Evolutionary conservation across 2,888 invertebrate genomes (phyloP), one percentile per base, ranked within the genome.

Genomic region (Thelaira solivaga): DNA sequence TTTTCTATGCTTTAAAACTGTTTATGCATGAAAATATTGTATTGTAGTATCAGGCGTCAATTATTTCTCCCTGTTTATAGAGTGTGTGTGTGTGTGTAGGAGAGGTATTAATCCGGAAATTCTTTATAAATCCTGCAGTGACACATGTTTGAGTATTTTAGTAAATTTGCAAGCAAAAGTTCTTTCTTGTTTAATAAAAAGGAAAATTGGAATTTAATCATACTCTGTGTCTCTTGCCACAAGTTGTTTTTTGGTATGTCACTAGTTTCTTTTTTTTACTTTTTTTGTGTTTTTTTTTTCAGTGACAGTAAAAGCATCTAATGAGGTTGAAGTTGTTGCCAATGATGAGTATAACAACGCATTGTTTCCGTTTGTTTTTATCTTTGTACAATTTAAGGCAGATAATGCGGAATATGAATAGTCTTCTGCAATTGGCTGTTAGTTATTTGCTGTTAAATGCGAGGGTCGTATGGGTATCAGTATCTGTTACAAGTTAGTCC

Each of bases 121-220:
- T 72, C 39, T 67, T 29, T 49, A 62, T 62, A 77, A 77, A 72
- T 77, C 62, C 68, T 49, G 47, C 41, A 29, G 39, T 64, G 68
- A 68, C 64, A 64, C 57, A 59, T 64, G 69, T 57, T 57, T 13
- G 39, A 61, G 49, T 62, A 47, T 55, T 76, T 34, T 57, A 31
- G 76, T 24, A 36, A 47, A 43, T 53, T 49, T 55, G 68, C 51
- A 29, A 59, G 34, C 41, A 73, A 41, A 13, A 36, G 51, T 51
- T 39, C 31, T 16, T 13, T 36, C n/a, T 43, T 16, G 11, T 31
- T 29, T 22, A 24, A 61, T 13, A 51, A 57, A 49, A 49, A 71
- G 1, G 4, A 20, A 62, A 31, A 24, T 26, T 20, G 16, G n/a
- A 61, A 51, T 18, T n/a, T 41, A 59, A 59, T 59, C 53, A 55